Evolutionary conservation across 2,797 vertebrate genomes (phyloP), one percentile per base, ranked within the genome.

Genomic region (Enteromius unitaeniatus): DNA sequence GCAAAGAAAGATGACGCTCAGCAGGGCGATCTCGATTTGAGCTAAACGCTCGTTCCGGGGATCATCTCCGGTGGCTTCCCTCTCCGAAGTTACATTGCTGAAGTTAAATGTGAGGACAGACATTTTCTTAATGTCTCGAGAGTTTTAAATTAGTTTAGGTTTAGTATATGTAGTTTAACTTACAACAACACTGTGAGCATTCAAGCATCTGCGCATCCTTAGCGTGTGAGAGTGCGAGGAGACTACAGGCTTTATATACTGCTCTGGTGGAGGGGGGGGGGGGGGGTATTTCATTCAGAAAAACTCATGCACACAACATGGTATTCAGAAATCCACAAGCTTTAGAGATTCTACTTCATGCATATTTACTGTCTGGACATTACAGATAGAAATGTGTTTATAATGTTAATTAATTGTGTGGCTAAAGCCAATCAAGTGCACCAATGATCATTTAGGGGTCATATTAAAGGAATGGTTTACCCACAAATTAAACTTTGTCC

Each of bases 31-130:
- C 84, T 95, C 94, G 76, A 94, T 70, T 9, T 82, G 89, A 26
- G 94, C 94, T 87, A 95, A 53, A 55, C 72, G 87, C 82, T 93
- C 90, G 31, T 95, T 90, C 0, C 93, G 90, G 1, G 88, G 91
- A 6, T 86, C 78, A 5, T 91, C 89, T 1, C 26, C 86, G 0
- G 47, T 1, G 0, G n/a, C 69, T 2, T 76, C 58, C 1, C 47
- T 75, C 42, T 86, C 90, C 67, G 75, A 31, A 58, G 86, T 89
- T 19, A 53, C 1, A 82, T 94, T 93, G 83, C 88, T 93, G 19
- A 23, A 10, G 42, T 95, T 94, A 2, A 81, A 84, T n/a, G 34
- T 31, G 51, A 89, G 83, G 73, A 85, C 70, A 83, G 84, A 34
- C 92, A 93, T 93, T 76, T 5, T 84, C 9, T 78, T n/a, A 58